Conservation (phyloP, 2,113 vertebrate species). For the Ophiodon elongatus region DNA sequence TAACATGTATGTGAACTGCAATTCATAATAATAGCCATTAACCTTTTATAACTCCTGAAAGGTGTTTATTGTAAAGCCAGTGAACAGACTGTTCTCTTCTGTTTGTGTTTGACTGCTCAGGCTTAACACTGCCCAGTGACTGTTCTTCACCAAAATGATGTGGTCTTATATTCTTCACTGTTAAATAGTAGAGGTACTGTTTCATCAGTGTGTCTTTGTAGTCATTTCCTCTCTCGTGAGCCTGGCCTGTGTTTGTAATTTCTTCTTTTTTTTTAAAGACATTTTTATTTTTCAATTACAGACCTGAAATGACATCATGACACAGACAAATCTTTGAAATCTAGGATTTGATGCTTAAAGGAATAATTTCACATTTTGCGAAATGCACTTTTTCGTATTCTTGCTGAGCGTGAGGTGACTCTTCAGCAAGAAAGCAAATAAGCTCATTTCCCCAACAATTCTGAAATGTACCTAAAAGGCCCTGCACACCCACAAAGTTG, state of each 20-base stretch:
- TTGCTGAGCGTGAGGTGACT: neutral
- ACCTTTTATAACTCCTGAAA: conserved; percentile 55
- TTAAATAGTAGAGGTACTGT: conserved; percentile 60
- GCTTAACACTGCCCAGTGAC: conserved; percentile 80
- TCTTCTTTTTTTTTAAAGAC: conserved; percentile 18
- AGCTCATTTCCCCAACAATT: neutral
- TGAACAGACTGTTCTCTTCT: conserved; percentile 77
- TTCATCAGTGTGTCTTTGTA: conserved; percentile 51
- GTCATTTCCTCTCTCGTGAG: conserved; percentile 34
- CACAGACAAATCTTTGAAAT: conserved; percentile 18
- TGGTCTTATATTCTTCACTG: conserved; percentile 66
- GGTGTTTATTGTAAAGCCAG: conserved; percentile 62
- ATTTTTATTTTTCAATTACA: conserved; percentile 43
- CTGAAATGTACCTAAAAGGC: conserved; percentile 3
- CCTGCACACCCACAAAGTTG: conserved; percentile 14
- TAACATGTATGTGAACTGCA: conserved; percentile 52
- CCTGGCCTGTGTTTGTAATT: conserved; percentile 44
- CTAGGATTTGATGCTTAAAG: conserved; percentile 16
- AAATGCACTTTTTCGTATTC: neutral
- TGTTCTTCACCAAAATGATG: conserved; percentile 70
- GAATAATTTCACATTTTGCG: neutral
- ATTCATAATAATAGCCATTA: conserved; percentile 62
- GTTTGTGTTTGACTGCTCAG: conserved; percentile 79
- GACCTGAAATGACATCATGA: conserved; percentile 36
- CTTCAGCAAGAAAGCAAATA: neutral